phyloP scores from a whole-genome alignment of 2,888 invertebrate species.

The Phengaris arion region DNA sequence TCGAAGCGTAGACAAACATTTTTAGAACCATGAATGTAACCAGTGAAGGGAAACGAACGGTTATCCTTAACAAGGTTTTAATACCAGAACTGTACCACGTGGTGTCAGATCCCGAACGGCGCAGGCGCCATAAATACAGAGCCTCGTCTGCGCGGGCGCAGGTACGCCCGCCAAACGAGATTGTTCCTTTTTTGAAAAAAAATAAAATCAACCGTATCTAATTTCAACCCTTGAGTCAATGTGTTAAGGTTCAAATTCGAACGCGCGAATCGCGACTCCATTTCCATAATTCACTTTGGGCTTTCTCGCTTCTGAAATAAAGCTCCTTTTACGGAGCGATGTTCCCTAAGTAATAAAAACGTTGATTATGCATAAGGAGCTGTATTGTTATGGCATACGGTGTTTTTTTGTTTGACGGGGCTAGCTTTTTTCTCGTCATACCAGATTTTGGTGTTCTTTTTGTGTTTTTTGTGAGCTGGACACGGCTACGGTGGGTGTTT shows the following conservation, averaged over 20 bases:
- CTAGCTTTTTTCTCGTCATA: slow-evolving; percentile 68
- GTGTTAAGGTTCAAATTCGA: slow-evolving; percentile 44
- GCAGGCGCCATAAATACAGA: slow-evolving; percentile 78
- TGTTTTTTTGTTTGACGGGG: slow-evolving; percentile 46
- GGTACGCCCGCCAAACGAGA: slow-evolving; percentile 79
- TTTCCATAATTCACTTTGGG: slow-evolving; percentile 75
- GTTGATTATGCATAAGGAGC: slow-evolving; percentile 11
- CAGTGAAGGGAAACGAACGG: slow-evolving; percentile 69
- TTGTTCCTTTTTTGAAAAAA: slow-evolving; percentile 69
- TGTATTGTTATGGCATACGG: slow-evolving; percentile 46
- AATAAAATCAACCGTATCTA: slow-evolving; percentile 38
- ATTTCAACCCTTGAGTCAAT: slow-evolving; percentile 48
- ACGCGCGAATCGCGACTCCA: slow-evolving; percentile 43
- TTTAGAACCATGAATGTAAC: slow-evolving; percentile 37
- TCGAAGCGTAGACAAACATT: slow-evolving; percentile 40
- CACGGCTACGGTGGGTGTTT: slow-evolving; percentile 73
- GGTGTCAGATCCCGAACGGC: slow-evolving; percentile 47
- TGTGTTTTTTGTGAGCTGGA: slow-evolving; percentile 65
- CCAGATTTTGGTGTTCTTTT: slow-evolving; percentile 72
- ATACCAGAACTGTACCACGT: slow-evolving; percentile 60
- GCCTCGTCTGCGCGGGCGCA: slow-evolving; percentile 73
- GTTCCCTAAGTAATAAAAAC: slow-evolving; percentile 42
- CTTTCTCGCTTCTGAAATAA: slow-evolving; percentile 77
- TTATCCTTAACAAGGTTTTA: slow-evolving; percentile 73
- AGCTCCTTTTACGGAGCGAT: slow-evolving; percentile 69